Conservation (phyloP, 1,140 invertebrate genomes). For the Papilio polytes region DNA sequence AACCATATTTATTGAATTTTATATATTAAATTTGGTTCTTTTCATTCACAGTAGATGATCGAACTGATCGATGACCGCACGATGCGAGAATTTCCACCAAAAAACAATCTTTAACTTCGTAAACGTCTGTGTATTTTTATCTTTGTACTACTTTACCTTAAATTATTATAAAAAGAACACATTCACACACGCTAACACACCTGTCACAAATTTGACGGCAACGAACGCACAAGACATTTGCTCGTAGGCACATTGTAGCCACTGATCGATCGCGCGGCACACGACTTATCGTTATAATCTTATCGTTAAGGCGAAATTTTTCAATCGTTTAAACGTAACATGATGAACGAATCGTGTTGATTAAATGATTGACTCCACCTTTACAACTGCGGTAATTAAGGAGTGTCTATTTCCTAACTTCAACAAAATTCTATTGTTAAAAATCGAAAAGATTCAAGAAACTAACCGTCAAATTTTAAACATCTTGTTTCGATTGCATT, state of each 20-base stretch:
- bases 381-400: background rate
- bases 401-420: background rate
- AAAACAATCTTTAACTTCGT: no score
- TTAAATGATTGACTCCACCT: background rate
- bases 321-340: background rate
- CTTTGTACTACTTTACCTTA: no score
- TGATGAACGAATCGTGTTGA: conserved; percentile 2
- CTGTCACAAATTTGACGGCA: conserved; percentile 22
- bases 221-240: conserved; percentile 28
- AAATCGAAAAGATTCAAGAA: no score
- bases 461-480: background rate
- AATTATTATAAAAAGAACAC: background rate
- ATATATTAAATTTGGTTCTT: no score
- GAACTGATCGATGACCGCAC: no score
- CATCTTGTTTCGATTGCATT: background rate
- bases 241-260: conserved; percentile 4
- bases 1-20: no score
- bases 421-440: no score
- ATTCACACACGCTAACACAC: background rate
- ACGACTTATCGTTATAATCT: conserved; percentile 2
- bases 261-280: background rate
- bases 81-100: no score
- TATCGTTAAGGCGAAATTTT: conserved; percentile 16
- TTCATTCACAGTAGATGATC: no score
- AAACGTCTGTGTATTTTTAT: no score